Evolutionary conservation across 2,888 invertebrate species (phyloP), one percentile per base, ranked within the genome.

Genomic region (Athetis lepigone): DNA sequence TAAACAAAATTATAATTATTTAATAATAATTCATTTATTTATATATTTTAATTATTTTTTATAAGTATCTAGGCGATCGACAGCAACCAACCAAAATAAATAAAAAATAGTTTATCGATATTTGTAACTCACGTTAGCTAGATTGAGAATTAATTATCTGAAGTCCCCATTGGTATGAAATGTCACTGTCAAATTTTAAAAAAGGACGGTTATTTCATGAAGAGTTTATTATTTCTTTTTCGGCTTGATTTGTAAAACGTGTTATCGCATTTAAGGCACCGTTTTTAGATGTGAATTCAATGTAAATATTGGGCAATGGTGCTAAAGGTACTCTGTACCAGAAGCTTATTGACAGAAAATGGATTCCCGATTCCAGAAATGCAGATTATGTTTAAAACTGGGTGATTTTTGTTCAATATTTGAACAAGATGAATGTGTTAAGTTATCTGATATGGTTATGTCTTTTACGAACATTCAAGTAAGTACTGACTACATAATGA

Each of bases 351-450:
- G 18, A 21, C 18, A 21, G 40, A 79, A 72, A 67, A 91, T 90
- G 90, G 86, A 86, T 57, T 87, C 85, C 65, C 77, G 86, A 45
- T 92, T 93, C 80, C 92, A 93, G 73, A 95, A 95, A 85, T 95
- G 95, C 82, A 87, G 95, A 80, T 76, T 95, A 64, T 95, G 95
- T 72, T 82, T 94, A 65, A 94, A 94, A 83, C 88, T 95, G 46
- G 95, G 95, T 9, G 94, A 94, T 72, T 95, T 95, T 70, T 93
- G 94, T 83, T 94, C 95, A 47, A 94, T 95, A 75, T 95, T 90
- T 77, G 94, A 94, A 69, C 92, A 93, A 86, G 95, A 94, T 88
- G 94, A 94, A 72, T 88, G 91, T 6, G 89, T 92, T 37, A 93
- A 88, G 70, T 80, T 95, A 65, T 94, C 94, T 7, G 94, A 94